Conservation (phyloP, 1,140 invertebrate genomes). For the Amyelois transitella region DNA sequence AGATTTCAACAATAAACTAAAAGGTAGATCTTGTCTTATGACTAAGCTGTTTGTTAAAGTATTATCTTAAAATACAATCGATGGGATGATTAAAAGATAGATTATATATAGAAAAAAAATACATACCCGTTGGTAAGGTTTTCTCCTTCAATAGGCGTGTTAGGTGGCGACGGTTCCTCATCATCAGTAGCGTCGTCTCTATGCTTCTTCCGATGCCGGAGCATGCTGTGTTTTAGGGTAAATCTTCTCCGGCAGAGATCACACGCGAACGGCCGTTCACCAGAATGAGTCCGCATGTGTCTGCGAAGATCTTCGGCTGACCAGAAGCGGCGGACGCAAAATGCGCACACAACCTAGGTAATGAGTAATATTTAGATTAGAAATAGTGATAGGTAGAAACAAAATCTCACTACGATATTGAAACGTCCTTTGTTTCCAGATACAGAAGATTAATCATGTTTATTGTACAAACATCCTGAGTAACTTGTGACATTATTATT, state of each 20-base stretch:
- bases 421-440: too few species aligned
- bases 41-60: too few species aligned
- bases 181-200: conserved; percentile 69
- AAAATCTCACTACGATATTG: too few species aligned
- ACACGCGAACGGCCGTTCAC: conserved; percentile 86
- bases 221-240: conserved; percentile 95
- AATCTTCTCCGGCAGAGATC: conserved; percentile 88
- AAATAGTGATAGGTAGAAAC: too few species aligned
- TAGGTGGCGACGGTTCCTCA: conserved; percentile 65
- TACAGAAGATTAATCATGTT: too few species aligned
- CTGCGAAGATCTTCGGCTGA: conserved; percentile 93
- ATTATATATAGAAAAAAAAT: neutral
- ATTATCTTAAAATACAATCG: too few species aligned
- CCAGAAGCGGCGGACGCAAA: conserved; percentile 94
- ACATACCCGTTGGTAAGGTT: conserved; percentile 50
- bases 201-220: conserved; percentile 92
- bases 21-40: too few species aligned
- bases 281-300: conserved; percentile 93
- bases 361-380: conserved; percentile 14
- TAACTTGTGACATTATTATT: too few species aligned
- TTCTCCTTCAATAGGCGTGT: conserved; percentile 34
- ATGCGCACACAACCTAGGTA: conserved; percentile 88
- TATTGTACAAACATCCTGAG: neutral
- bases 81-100: neutral
- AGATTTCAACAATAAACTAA: neutral